These are phyloP conservation scores for Cheirogaleus medius DNA, from an alignment of 2,113 vertebrate species.

Conservation along the genomic window DNA sequence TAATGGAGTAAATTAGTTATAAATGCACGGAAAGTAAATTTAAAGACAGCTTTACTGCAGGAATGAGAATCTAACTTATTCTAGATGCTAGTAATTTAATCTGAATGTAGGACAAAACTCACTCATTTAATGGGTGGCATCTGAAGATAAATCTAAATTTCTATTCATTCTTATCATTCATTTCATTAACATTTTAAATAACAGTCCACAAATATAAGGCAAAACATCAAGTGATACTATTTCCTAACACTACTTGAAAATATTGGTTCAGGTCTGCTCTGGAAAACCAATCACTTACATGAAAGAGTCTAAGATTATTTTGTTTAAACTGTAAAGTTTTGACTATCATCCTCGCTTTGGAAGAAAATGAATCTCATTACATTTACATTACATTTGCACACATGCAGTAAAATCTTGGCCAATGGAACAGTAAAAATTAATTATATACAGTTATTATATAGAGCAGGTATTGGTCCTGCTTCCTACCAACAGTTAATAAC, in stretches of 20 bases:
- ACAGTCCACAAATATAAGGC: neutral
- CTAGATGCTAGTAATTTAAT: neutral
- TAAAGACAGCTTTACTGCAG: neutral
- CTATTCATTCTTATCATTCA: neutral
- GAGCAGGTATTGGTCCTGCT: neutral
- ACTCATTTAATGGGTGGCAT: neutral
- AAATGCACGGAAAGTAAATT: neutral
- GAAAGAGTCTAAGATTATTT: neutral
- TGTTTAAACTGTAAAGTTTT: neutral
- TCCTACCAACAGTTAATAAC: neutral
- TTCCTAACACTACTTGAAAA: slow-evolving; percentile 19
- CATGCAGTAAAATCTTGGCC: neutral
- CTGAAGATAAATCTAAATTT: neutral
- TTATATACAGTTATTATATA: neutral
- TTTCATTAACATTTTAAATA: slow-evolving; percentile 26
- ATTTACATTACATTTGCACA: neutral
- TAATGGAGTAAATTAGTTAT: neutral
- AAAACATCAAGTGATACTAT: neutral
- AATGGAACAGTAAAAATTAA: slow-evolving; percentile 11
- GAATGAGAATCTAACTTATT: neutral
- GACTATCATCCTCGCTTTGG: neutral
- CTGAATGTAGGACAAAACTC: neutral
- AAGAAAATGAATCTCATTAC: slow-evolving; percentile 3
- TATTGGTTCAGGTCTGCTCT: neutral
- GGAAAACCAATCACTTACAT: neutral